phyloP scores from a whole-genome alignment of 1,140 invertebrate genomes.

The Euura saliciscinereae region DNA sequence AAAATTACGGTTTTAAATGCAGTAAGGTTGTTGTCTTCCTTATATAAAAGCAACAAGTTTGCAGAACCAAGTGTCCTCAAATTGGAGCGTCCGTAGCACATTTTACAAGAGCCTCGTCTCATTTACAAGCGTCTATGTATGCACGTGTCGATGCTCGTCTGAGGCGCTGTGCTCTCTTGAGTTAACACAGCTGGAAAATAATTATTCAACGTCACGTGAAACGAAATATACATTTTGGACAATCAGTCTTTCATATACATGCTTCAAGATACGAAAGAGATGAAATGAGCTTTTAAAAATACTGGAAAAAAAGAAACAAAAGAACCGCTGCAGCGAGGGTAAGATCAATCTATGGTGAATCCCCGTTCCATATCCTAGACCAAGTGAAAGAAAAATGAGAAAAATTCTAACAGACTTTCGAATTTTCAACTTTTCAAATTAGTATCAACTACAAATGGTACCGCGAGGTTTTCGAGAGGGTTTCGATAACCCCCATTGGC shows the following conservation, averaged over 20 bases:
- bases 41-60: conserved; percentile 25
- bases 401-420: too few species aligned
- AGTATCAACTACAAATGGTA: neutral
- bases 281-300: neutral
- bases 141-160: neutral
- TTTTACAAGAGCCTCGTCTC: conserved; percentile 21
- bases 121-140: conserved; percentile 9
- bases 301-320: too few species aligned
- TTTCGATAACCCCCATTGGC: neutral
- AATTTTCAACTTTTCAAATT: too few species aligned
- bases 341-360: too few species aligned
- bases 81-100: conserved; percentile 23
- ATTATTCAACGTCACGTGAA: neutral
- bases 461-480: neutral
- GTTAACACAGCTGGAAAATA: conserved; percentile 1
- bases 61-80: conserved; percentile 27
- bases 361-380: too few species aligned
- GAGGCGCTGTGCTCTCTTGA: neutral
- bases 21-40: too few species aligned
- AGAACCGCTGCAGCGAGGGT: too few species aligned
- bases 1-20: too few species aligned
- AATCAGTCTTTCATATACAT: neutral
- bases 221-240: neutral
- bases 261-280: neutral
- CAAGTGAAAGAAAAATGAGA: too few species aligned